Conservation (phyloP, 2,113 vertebrate species). For the Melanotaenia duboulayi region DNA sequence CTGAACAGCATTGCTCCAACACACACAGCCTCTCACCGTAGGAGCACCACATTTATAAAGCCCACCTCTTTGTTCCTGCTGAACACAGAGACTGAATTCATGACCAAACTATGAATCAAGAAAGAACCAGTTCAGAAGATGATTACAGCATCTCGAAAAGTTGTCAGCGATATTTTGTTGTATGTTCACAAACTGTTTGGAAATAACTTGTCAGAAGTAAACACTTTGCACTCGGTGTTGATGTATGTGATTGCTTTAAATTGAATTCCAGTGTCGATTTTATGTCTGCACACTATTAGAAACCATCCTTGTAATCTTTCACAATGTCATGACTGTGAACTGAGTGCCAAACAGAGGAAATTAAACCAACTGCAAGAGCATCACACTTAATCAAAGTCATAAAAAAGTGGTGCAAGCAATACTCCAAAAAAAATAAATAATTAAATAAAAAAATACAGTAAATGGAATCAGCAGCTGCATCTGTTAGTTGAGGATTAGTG, state of each 20-base stretch:
- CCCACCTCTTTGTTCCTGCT: constrained; percentile 42
- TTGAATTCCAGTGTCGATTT: constrained; percentile 31
- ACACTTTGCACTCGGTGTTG: constrained; percentile 70
- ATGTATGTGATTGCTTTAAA: constrained; percentile 47
- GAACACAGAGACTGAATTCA: constrained; percentile 55
- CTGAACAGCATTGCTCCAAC: background rate
- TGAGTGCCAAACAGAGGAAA: constrained; percentile 28
- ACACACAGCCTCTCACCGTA: constrained; percentile 14
- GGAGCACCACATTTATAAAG: constrained; percentile 31
- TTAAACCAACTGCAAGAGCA: constrained; percentile 32
- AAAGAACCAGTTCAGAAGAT: constrained; percentile 33
- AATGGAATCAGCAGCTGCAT: constrained; percentile 51
- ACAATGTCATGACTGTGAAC: constrained; percentile 22
- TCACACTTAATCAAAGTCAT: constrained; percentile 48
- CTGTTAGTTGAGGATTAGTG: constrained; percentile 69
- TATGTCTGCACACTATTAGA: constrained; percentile 17
- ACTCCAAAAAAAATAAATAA: constrained; percentile 22
- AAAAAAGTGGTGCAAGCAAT: constrained; percentile 27
- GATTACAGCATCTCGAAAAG: constrained; percentile 38
- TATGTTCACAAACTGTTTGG: constrained; percentile 53
- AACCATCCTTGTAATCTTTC: constrained; percentile 17
- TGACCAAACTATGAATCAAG: constrained; percentile 37
- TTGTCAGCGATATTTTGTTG: constrained; percentile 47
- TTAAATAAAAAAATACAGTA: constrained; percentile 48
- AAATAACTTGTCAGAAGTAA: constrained; percentile 72